phyloP scores from a whole-genome alignment of 1,140 invertebrate genomes.

The Drosophila teissieri region DNA sequence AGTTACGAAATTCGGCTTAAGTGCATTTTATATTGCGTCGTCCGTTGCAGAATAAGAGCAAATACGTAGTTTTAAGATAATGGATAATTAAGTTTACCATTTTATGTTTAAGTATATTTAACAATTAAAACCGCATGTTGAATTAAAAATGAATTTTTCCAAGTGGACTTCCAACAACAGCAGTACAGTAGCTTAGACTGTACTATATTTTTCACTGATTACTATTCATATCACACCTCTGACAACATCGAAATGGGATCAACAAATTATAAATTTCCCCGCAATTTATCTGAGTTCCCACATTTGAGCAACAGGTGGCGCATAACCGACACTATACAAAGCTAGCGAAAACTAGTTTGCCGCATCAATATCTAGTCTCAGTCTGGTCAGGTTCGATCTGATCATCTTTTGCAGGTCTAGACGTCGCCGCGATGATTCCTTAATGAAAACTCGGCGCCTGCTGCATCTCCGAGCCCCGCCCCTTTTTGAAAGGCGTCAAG shows the following conservation, averaged over 20 bases:
- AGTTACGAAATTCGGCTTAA: conserved; percentile 12
- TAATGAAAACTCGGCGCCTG: conserved; percentile 75
- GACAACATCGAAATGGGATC: conserved; percentile 28
- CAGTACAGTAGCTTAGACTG: too few relatives aligned
- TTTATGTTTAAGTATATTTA: too few relatives aligned
- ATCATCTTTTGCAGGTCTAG: conserved; percentile 47
- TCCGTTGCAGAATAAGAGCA: neutral
- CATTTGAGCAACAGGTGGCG: conserved; percentile 59
- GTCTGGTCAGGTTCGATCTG: conserved; percentile 56
- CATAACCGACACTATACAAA: conserved; percentile 33
- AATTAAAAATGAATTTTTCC: too few relatives aligned
- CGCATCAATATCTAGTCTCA: conserved; percentile 62
- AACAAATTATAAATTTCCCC: conserved; percentile 19
- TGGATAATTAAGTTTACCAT: too few relatives aligned
- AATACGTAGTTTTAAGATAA: too few relatives aligned
- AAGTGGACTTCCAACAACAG: too few relatives aligned
- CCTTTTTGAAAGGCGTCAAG: conserved; percentile 41
- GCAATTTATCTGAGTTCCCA: conserved; percentile 45
- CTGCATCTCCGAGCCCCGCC: conserved; percentile 5
- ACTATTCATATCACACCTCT: conserved; percentile 17
- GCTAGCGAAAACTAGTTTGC: conserved; percentile 60
- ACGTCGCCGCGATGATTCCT: conserved; percentile 43
- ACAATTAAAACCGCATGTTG: too few relatives aligned
- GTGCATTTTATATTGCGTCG: neutral
- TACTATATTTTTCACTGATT: neutral